Conservation (phyloP, 2,888 invertebrate genomes). For the Frankliniella intonsa region DNA sequence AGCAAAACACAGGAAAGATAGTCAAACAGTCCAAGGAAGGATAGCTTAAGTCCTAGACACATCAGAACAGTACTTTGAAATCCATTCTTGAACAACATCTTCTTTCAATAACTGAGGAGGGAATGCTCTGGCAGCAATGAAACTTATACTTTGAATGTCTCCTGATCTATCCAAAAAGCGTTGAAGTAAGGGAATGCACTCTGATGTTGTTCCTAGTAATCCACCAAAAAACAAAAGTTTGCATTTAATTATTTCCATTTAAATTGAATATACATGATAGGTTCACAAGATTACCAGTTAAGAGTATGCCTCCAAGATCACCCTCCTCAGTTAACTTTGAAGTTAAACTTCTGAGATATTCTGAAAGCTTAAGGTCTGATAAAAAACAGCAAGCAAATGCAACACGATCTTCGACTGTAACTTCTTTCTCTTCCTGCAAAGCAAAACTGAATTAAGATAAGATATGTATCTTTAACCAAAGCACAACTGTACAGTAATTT, state of each 20-base stretch:
- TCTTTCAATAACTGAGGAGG: conserved; percentile 62
- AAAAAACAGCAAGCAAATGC: conserved; percentile 88
- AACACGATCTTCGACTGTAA: conserved; percentile 81
- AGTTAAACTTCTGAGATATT: conserved; percentile 69
- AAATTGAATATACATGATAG: neutral
- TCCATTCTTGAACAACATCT: conserved; percentile 64
- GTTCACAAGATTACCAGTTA: conserved; percentile 58
- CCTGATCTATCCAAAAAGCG: conserved; percentile 79
- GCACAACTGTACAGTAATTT: neutral
- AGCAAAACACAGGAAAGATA: neutral
- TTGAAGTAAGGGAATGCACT: conserved; percentile 76
- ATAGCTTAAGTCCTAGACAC: conserved; percentile 22
- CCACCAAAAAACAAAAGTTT: conserved; percentile 14
- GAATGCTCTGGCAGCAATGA: conserved; percentile 73
- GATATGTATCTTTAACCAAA: conserved; percentile 1
- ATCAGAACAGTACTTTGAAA: conserved; percentile 52
- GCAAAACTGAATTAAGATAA: conserved; percentile 30
- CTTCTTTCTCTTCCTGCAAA: conserved; percentile 71
- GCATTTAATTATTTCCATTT: neutral
- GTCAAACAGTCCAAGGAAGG: neutral
- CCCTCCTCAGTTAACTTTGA: conserved; percentile 69
- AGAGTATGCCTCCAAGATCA: conserved; percentile 74
- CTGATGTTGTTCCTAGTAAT: conserved; percentile 56
- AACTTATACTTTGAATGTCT: conserved; percentile 86
- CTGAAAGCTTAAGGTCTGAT: conserved; percentile 70